phyloP scores from a whole-genome alignment of 2,888 invertebrate genomes.

The Eucera pruinosa region DNA sequence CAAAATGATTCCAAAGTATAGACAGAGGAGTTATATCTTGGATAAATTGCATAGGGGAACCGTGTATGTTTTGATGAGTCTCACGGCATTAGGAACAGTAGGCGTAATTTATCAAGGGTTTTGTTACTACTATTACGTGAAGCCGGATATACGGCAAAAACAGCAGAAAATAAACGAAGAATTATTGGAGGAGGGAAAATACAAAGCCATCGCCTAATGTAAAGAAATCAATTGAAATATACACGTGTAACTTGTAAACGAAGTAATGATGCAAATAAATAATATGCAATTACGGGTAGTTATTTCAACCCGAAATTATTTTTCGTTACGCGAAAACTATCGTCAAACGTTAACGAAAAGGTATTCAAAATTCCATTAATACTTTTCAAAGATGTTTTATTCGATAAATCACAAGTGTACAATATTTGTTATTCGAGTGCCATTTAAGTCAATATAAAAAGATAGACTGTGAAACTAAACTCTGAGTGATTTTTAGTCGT shows the following conservation, averaged over 20 bases:
- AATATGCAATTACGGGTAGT: not conserved
- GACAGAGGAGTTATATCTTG: conserved; percentile 73
- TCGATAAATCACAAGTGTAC: conserved; percentile 37
- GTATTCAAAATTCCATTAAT: not conserved
- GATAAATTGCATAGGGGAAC: conserved; percentile 85
- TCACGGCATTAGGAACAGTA: conserved; percentile 83
- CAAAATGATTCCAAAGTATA: conserved; percentile 41
- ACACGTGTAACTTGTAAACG: conserved; percentile 1
- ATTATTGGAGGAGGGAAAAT: conserved; percentile 85
- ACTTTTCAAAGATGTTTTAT: conserved; percentile 30
- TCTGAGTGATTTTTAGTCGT: conserved; percentile 57
- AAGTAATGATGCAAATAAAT: not conserved
- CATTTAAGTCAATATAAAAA: conserved; percentile 57
- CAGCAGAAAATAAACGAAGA: conserved; percentile 83
- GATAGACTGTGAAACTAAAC: conserved; percentile 45
- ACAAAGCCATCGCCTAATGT: not conserved
- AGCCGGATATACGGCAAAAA: conserved; percentile 81
- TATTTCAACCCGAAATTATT: no score
- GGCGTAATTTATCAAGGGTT: conserved; percentile 84
- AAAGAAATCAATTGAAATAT: not conserved
- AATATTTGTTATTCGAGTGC: conserved; percentile 20
- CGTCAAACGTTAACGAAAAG: no score
- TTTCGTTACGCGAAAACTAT: no score
- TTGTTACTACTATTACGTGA: conserved; percentile 84
- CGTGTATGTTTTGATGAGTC: conserved; percentile 85